Evolutionary conservation across 2,797 vertebrate species (phyloP), one percentile per base, ranked within the genome.

Genomic region (Ctenopoma multispine): DNA sequence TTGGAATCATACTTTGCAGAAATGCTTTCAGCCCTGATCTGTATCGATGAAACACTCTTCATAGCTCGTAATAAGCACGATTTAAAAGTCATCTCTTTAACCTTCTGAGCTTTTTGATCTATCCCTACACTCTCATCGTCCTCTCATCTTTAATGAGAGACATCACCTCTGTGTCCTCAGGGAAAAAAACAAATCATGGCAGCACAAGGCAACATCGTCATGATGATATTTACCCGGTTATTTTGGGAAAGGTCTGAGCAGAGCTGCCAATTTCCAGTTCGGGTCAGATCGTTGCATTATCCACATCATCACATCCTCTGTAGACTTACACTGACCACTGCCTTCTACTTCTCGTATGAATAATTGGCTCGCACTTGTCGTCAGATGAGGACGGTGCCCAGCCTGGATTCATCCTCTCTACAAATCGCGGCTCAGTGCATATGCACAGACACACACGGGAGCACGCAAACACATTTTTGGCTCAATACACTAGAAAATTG

Each of bases 151-250:
- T 88, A 89, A 81, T 77, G 80, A 69, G 75, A 76, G 20, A 38
- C 59, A 81, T 82, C 81, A 79, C 80, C 84, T 68, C 53, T 14
- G 47, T 65, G 77, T 75, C 71, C 75, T 69, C 61, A 76, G 66
- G 81, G 72, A 67, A 63, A 72, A 62, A 53, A 66, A 68, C 66
- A 79, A 77, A 75, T 75, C 57, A 84, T 63, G 27, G 11, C 62
- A 23, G 62, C 20, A 44, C 54, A 69, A 41, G 24, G 78, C 64
- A 36, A 43, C 29, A 4, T 23, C 57, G 29, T 65, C 54, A 61
- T 46, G 43, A 64, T 89, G 83, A 82, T 87, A 89, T 92, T 90
- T 82, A 79, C 61, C 36, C 20, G 21, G 77, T 87, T 89, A 89
- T 90, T 90, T 83, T 70, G 29, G 75, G 76, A 81, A 83, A 72